Evolutionary conservation across 1,140 invertebrate genomes (phyloP), one percentile per base, ranked within the genome.

Genomic region (Stenopsyche tienmushanensis): DNA sequence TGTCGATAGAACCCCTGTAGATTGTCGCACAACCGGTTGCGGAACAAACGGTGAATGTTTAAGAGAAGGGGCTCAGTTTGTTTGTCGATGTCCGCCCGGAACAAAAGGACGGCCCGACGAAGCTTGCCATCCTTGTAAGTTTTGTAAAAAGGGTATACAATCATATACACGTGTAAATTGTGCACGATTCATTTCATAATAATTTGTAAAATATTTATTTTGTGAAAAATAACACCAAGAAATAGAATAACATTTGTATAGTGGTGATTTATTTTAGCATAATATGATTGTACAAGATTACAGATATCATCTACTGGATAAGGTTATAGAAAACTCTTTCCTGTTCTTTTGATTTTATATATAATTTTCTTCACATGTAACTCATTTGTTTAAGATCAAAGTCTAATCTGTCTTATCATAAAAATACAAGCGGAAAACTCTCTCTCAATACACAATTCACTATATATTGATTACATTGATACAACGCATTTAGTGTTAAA

Each of bases 11-110:
- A 86, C 84, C 71, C 77, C 84, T 58, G 79, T 85, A 21, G 92
- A 95, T 74, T 95, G 92, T 76, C 84, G 91, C 55, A 89, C 88
- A 3, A 84, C 84, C 20, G 92, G 91, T 52, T 95, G 92, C 78
- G 91, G 90, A 58, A 85, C 87, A 72, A 88, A 88, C 57, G 92
- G 92, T 0, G 86, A 90, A 75, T 94, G 92, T 75, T 84, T 92
- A 64, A 83, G 86, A 41, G 87, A 90, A 77, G 86, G 88, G 66
- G 88, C 88, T 63, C 86, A 86, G 72, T 94, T 92, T 77, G 86
- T 89, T 9, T 96, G 93, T 77, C 83, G 87, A 72, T 94, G 92
- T 80, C 84, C 86, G 45, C 84, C 85, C 26, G 89, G 89, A 68
- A 90, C 86, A 57, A 84, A 83, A 73, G 90, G 90, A 70, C 84